These are phyloP conservation scores for Trachymyrmex septentrionalis DNA, from an alignment of 1,140 invertebrate genomes.

Conservation along the genomic window DNA sequence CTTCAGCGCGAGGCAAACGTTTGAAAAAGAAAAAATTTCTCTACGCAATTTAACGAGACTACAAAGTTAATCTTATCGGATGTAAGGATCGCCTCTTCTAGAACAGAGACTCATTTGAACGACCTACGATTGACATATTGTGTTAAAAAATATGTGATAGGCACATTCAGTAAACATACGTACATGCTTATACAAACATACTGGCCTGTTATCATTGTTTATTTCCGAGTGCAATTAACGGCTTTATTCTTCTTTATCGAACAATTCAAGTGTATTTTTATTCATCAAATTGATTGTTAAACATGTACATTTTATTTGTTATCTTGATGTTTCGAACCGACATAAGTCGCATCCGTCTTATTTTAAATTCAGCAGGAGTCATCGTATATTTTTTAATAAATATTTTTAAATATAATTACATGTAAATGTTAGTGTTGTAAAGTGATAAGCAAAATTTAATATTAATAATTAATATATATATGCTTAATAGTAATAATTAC, in stretches of 20 bases:
- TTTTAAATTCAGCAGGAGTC: background rate
- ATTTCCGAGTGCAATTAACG: constrained; percentile 25
- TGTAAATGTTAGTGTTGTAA: background rate
- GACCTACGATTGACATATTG: background rate
- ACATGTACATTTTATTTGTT: background rate
- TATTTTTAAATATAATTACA: background rate
- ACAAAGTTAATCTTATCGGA: background rate
- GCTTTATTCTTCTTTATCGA: constrained; percentile 28
- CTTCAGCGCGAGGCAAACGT: background rate
- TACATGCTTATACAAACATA: background rate
- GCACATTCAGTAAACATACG: constrained; percentile 27
- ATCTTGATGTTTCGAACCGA: background rate
- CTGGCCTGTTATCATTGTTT: constrained; percentile 24
- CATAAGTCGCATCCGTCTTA: background rate
- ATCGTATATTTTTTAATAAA: background rate
- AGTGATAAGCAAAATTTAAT: background rate
- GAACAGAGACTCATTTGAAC: background rate
- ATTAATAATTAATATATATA: background rate
- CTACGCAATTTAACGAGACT: background rate
- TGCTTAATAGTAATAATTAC: background rate
- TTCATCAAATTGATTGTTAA: background rate
- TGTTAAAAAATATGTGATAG: constrained; percentile 21
- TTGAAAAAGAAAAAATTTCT: background rate
- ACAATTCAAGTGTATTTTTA: constrained; percentile 3
- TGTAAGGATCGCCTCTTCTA: background rate